Percentiles rank a stretch among this genome's conserved stretches.
These are phyloP conservation scores for Magallana ariakensis DNA, from an alignment of 1,140 invertebrate genomes.

Conservation along the genomic window DNA sequence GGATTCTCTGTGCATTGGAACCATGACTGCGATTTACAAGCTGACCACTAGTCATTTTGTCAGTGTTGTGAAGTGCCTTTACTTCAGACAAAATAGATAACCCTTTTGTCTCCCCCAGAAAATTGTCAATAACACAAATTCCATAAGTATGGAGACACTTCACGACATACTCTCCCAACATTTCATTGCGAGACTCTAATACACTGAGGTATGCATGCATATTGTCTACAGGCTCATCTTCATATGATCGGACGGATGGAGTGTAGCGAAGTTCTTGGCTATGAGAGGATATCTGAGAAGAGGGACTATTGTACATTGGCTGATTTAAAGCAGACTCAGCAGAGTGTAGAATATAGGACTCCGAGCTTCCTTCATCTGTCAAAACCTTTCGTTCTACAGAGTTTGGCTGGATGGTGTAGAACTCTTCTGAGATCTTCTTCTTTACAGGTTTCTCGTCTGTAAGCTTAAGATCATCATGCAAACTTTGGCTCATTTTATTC, in stretches of 20 bases:
- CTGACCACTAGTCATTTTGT: constrained; percentile 63
- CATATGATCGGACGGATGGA: neutral
- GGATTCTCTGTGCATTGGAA: constrained; percentile 63
- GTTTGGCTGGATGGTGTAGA: neutral
- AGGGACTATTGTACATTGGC: constrained; percentile 43
- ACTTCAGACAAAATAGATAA: constrained; percentile 92
- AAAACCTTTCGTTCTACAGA: neutral
- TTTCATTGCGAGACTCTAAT: constrained; percentile 62
- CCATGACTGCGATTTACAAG: constrained; percentile 52
- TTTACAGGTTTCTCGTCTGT: constrained; percentile 8
- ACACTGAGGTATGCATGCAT: constrained; percentile 62
- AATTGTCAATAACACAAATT: constrained; percentile 95
- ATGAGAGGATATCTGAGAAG: constrained; percentile 38
- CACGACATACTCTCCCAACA: constrained; percentile 64
- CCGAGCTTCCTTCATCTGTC: constrained; percentile 60
- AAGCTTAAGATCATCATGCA: constrained; percentile 21
- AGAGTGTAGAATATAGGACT: constrained; percentile 61
- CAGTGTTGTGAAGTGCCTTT: constrained; percentile 76
- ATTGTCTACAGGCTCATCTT: constrained; percentile 24
- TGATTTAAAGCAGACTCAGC: constrained; percentile 47
- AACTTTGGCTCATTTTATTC: constrained; percentile 39
- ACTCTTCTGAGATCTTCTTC: constrained; percentile 6
- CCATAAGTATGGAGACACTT: constrained; percentile 91
- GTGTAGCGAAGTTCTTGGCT: neutral
- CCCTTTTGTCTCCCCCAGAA: constrained; percentile 89